A percentile compares a stretch with the other conserved stretches of the same genome.
These are phyloP conservation scores for Hydropsyche betteni DNA, from an alignment of 2,888 invertebrate genomes.

Conservation along the genomic window DNA sequence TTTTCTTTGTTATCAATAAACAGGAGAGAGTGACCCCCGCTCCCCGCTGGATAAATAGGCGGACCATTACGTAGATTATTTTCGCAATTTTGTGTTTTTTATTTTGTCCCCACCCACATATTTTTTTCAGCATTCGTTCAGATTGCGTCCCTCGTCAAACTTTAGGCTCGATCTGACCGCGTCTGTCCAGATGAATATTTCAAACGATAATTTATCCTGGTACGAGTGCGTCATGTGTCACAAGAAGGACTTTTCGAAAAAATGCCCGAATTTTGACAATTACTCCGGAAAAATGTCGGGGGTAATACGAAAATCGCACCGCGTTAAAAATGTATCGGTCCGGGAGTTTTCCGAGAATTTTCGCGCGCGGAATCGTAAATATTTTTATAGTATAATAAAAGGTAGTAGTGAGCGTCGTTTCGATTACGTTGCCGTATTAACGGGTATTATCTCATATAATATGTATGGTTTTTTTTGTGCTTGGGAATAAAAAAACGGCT, in stretches of 20 bases:
- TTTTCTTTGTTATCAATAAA: slow-evolving; percentile 33
- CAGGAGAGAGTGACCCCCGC: slow-evolving; percentile 14
- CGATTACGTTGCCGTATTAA: no score
- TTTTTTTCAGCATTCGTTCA: not conserved
- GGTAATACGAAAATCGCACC: not conserved
- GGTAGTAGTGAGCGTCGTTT: no score
- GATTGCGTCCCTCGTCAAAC: slow-evolving; percentile 37
- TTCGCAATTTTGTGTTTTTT: slow-evolving; percentile 1
- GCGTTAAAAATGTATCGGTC: no score
- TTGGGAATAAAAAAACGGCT: no score
- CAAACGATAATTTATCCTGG: slow-evolving; percentile 18
- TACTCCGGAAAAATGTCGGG: not conserved
- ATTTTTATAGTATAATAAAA: no score
- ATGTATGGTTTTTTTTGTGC: no score
- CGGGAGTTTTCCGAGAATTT: no score
- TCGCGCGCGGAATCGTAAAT: no score
- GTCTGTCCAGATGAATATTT: slow-evolving; percentile 31
- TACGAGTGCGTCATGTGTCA: slow-evolving; percentile 21
- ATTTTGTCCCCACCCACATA: not conserved
- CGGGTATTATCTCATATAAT: no score
- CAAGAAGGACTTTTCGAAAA: not conserved
- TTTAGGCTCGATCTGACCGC: slow-evolving; percentile 22
- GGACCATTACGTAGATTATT: slow-evolving; percentile 31
- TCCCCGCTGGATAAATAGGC: not conserved
- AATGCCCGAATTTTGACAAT: not conserved